Evolutionary conservation across 2,797 vertebrate genomes (phyloP).

Genomic region (Spheniscus humboldti): DNA sequence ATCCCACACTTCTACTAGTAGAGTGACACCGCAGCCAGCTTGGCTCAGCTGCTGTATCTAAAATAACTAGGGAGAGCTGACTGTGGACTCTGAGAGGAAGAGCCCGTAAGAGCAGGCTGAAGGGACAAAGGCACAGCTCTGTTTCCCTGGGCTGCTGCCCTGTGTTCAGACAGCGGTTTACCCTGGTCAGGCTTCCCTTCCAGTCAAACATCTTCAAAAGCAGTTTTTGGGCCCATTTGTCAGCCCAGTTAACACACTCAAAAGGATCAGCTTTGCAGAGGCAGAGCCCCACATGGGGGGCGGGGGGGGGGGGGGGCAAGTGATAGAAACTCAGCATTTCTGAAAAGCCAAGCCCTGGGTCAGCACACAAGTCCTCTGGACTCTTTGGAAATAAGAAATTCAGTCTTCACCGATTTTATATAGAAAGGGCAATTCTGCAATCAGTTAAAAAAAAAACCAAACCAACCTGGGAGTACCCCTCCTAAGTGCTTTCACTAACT

Average conservation of each 20-base stretch:
- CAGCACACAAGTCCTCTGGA: neutral
- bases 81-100: neutral
- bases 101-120: neutral
- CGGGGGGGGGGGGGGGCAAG: neutral
- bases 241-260: neutral
- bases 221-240: neutral
- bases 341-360: neutral
- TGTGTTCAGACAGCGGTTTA: neutral
- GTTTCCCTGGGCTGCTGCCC: neutral
- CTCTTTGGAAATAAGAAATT: neutral
- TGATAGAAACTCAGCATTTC: neutral
- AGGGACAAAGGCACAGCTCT: neutral
- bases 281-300: neutral
- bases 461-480: accelerated
- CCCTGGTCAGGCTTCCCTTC: neutral
- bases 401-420: neutral
- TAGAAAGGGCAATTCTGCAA: neutral
- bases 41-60: neutral
- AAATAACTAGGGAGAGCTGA: neutral
- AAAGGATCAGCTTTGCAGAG: neutral
- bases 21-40: neutral
- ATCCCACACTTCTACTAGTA: neutral
- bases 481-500: neutral
- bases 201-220: neutral
- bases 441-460: neutral